Conservation (phyloP, 2,797 vertebrate genomes). For the Fundulus diaphanus region DNA sequence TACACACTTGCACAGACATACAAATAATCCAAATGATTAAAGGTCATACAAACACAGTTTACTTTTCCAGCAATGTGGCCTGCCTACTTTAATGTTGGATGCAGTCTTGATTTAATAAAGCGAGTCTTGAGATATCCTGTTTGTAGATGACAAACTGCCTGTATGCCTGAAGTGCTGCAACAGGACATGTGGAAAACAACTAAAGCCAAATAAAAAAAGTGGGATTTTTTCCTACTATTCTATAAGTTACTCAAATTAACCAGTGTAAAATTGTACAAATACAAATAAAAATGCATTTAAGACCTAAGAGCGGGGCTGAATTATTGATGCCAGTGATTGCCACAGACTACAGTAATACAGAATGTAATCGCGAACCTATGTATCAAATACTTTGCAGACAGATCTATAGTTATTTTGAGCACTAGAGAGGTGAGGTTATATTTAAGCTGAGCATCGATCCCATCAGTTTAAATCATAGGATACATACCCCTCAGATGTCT, state of each 20-base stretch:
- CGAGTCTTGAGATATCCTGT: too few relatives aligned
- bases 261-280: not conserved
- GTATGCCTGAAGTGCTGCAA: not conserved
- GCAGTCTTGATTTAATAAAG: too few relatives aligned
- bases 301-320: not conserved
- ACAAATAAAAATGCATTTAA: not conserved
- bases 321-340: not conserved
- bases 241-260: not conserved
- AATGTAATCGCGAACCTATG: not conserved
- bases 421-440: not conserved
- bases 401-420: not conserved
- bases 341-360: not conserved
- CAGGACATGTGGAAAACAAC: too few relatives aligned
- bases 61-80: too few relatives aligned
- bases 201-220: too few relatives aligned
- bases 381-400: not conserved
- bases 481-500: not conserved
- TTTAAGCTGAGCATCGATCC: slow-evolving; percentile 14
- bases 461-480: slow-evolving; percentile 7
- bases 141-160: too few relatives aligned
- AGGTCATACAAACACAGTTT: not conserved
- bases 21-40: not conserved
- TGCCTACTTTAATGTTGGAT: too few relatives aligned
- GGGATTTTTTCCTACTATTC: not conserved
- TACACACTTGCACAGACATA: not conserved